These are phyloP conservation scores for Centruroides sculpturatus DNA, from an alignment of 1,140 invertebrate genomes.

Conservation along the genomic window DNA sequence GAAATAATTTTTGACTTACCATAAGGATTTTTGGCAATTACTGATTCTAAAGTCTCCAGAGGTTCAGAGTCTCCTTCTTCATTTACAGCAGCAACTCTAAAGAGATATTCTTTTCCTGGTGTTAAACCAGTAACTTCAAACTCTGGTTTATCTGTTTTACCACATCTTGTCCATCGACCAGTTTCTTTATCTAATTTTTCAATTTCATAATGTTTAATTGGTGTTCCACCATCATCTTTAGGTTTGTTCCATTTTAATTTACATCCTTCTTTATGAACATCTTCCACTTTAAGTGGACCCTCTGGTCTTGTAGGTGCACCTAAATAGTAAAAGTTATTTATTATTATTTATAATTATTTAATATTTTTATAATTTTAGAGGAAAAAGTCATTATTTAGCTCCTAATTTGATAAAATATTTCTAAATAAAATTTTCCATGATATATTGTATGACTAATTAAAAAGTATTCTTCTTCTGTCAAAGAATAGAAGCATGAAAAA, in stretches of 20 bases:
- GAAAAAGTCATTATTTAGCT: no score
- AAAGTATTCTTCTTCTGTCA: no score
- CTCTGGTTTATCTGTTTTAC: constrained; percentile 53
- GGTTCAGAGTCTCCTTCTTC: constrained; percentile 92
- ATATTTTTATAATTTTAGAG: no score
- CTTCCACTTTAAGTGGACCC: constrained; percentile 72
- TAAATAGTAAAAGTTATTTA: background rate
- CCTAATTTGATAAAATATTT: no score
- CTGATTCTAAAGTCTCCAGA: constrained; percentile 61
- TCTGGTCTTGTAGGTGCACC: constrained; percentile 60
- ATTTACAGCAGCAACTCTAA: constrained; percentile 88
- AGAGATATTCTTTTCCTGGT: constrained; percentile 87
- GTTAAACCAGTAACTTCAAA: constrained; percentile 80
- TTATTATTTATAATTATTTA: no score
- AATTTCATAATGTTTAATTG: constrained; percentile 86
- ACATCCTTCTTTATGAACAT: constrained; percentile 71
- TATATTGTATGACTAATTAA: no score
- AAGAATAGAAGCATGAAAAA: no score
- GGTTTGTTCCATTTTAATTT: constrained; percentile 81
- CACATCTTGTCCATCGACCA: constrained; percentile 77
- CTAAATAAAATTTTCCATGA: no score
- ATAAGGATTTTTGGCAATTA: constrained; percentile 91
- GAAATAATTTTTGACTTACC: constrained; percentile 41
- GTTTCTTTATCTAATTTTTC: constrained; percentile 86
- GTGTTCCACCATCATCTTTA: constrained; percentile 81